phyloP scores from a whole-genome alignment of 2,888 invertebrate genomes.

The Pseudeuparius sepicola region DNA sequence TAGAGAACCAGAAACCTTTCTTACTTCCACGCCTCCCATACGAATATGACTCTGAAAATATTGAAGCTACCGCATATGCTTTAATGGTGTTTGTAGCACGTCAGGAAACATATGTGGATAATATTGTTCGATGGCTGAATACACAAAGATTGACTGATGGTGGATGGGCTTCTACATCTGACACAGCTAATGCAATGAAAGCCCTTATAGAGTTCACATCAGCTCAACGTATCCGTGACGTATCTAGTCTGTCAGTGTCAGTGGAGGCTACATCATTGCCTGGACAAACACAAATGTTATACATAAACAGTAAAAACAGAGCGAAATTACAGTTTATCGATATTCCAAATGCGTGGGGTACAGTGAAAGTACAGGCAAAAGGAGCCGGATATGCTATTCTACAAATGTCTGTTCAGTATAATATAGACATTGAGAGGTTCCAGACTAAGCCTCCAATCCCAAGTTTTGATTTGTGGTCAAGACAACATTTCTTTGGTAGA shows the following conservation, averaged over 20 bases:
- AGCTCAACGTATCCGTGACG: conserved; percentile 74
- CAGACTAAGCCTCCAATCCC: conserved; percentile 73
- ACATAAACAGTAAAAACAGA: conserved; percentile 66
- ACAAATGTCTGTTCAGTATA: conserved; percentile 88
- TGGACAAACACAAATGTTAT: conserved; percentile 51
- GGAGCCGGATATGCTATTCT: conserved; percentile 92
- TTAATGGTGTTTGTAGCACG: conserved; percentile 79
- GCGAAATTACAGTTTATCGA: conserved; percentile 70
- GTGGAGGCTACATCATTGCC: conserved; percentile 76
- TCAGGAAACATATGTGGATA: conserved; percentile 70
- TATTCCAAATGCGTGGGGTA: conserved; percentile 89
- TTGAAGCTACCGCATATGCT: conserved; percentile 89
- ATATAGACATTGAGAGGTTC: conserved; percentile 75
- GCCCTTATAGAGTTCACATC: conserved; percentile 85
- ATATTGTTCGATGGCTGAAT: conserved; percentile 86
- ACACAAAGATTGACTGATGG: conserved; percentile 77
- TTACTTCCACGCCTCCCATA: conserved; percentile 79
- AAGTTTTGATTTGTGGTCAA: conserved; percentile 70
- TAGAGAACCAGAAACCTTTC: conserved; percentile 88
- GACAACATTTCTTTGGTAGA: conserved; percentile 71
- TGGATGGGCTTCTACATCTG: conserved; percentile 52
- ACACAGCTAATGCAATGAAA: conserved; percentile 79
- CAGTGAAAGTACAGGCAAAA: conserved; percentile 82
- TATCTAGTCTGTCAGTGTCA: conserved; percentile 61
- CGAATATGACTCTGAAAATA: conserved; percentile 80